Conservation (phyloP, 2,797 vertebrate genomes). For the Pseudochirops corinnae region DNA sequence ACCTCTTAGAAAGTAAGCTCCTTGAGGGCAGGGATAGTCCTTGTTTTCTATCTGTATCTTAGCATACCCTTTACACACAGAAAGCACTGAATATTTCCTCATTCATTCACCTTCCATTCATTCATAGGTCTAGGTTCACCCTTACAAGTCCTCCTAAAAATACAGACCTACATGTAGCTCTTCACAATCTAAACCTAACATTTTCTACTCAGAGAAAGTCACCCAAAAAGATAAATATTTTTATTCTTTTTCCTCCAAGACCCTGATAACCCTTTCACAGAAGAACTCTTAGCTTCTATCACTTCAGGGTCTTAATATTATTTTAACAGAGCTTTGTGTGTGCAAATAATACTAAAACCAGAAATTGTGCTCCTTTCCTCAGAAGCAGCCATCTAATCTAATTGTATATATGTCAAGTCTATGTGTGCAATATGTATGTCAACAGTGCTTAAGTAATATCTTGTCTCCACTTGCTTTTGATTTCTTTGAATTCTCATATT, state of each 20-base stretch:
- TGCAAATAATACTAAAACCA: constrained; percentile 65
- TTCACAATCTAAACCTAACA: neutral
- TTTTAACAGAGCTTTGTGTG: constrained; percentile 68
- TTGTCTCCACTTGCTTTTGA: constrained; percentile 63
- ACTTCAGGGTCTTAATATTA: constrained; percentile 57
- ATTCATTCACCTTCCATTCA: neutral
- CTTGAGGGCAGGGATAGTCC: neutral
- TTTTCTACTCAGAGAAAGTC: neutral
- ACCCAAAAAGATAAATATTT: constrained; percentile 6
- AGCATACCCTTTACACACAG: neutral
- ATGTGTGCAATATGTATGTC: neutral
- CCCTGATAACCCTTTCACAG: constrained; percentile 17
- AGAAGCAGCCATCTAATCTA: constrained; percentile 22
- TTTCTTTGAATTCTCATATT: constrained; percentile 59
- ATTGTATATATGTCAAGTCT: constrained; percentile 44
- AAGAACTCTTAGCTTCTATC: constrained; percentile 21
- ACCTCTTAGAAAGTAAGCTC: neutral
- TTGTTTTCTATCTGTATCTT: neutral
- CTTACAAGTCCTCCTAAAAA: neutral
- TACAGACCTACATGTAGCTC: neutral
- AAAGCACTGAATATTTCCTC: neutral
- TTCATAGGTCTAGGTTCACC: neutral
- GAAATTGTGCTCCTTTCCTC: constrained; percentile 43
- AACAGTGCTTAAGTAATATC: constrained; percentile 68
- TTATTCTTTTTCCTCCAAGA: constrained; percentile 38